Evolutionary conservation across 1,140 invertebrate species (phyloP).

Genomic region (Colletes latitarsis): DNA sequence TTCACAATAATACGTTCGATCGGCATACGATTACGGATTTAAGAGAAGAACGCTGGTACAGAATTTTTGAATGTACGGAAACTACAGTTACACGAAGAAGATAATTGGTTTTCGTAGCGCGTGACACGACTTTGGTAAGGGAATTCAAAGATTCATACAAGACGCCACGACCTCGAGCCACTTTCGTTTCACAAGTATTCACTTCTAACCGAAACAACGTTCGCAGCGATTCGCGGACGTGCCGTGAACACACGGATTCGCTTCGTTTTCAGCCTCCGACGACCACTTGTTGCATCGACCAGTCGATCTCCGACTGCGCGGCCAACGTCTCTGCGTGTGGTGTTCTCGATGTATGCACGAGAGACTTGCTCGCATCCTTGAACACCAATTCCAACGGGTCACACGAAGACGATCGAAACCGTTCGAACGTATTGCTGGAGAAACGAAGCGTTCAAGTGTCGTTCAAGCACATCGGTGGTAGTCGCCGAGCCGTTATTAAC

Average conservation of each 20-base stretch:
- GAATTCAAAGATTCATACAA: slow-evolving; percentile 53
- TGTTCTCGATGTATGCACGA: not conserved
- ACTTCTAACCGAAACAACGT: not conserved
- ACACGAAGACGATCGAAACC: not conserved
- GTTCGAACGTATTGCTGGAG: not conserved
- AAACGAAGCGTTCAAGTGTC: not conserved
- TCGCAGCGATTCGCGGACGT: not conserved
- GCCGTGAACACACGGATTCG: not conserved
- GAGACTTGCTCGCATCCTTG: slow-evolving; percentile 18
- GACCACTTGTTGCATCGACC: slow-evolving; percentile 45
- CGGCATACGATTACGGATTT: not conserved
- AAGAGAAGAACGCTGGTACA: not conserved
- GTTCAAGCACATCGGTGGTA: not conserved
- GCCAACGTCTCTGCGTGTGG: not conserved
- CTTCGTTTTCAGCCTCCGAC: slow-evolving; percentile 14
- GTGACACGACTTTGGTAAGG: slow-evolving; percentile 34
- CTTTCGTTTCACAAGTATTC: slow-evolving; percentile 34
- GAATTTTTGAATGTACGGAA: not conserved
- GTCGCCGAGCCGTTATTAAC: not conserved
- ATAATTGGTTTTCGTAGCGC: too few species aligned
- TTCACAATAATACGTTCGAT: not conserved
- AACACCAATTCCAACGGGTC: not conserved
- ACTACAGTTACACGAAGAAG: too few species aligned
- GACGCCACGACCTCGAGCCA: slow-evolving; percentile 52
- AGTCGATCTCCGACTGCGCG: not conserved